A percentile compares a stretch with the other conserved stretches of the same genome.
These are phyloP conservation scores for Schizaphis graminum DNA, from an alignment of 2,888 invertebrate genomes.

Conservation along the genomic window DNA sequence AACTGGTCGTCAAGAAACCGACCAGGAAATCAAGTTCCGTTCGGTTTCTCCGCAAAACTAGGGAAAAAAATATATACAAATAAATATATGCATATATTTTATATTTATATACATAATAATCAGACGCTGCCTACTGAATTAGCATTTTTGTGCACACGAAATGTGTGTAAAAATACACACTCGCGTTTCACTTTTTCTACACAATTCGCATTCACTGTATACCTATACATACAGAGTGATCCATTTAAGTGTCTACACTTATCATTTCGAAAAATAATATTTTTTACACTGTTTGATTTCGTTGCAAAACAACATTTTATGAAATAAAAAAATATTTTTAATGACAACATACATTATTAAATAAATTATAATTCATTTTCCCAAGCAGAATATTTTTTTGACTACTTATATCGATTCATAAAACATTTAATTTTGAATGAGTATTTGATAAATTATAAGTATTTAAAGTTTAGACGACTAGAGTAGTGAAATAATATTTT, in stretches of 20 bases:
- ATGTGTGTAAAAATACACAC: conserved; percentile 6
- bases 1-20: neutral
- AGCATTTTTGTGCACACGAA: conserved; percentile 28
- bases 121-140: neutral
- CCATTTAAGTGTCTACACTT: neutral
- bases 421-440: too few species aligned
- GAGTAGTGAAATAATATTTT: neutral
- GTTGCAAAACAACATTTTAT: neutral
- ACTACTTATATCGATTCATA: too few species aligned
- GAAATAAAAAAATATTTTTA: too few species aligned
- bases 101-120: neutral
- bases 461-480: neutral
- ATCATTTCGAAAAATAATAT: neutral
- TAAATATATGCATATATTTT: neutral
- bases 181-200: conserved; percentile 30
- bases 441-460: neutral
- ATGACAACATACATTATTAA: neutral
- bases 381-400: neutral
- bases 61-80: neutral
- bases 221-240: neutral
- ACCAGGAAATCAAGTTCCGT: conserved; percentile 31
- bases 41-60: conserved; percentile 4
- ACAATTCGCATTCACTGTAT: neutral
- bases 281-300: neutral
- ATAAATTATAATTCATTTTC: neutral